Conservation (phyloP, 1,140 invertebrate genomes). For the Dolichoris vasculosae region DNA sequence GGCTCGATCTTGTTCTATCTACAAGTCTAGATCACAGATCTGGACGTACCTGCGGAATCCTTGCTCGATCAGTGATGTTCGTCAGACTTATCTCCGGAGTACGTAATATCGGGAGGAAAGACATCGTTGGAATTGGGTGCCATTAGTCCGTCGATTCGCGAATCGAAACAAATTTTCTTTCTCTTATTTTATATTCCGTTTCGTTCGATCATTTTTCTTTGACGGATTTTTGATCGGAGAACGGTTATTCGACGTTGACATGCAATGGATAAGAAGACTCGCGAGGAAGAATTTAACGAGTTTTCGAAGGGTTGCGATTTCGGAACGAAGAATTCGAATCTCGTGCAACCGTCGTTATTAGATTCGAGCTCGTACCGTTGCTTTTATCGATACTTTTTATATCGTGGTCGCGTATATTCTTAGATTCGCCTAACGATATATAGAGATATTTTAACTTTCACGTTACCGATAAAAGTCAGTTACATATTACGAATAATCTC, state of each 20-base stretch:
- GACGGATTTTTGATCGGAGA: neutral
- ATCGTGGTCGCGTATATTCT: neutral
- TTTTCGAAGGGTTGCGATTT: neutral
- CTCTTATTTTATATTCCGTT: neutral
- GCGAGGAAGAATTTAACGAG: neutral
- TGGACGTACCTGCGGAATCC: neutral
- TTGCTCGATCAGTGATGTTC: neutral
- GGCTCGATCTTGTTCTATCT: too few relatives aligned
- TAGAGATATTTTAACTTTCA: neutral
- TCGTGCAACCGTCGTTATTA: neutral
- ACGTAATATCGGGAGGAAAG: slow-evolving; percentile 20
- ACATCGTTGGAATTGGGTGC: slow-evolving; percentile 9
- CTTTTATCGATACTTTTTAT: neutral
- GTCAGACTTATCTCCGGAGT: neutral
- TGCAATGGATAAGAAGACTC: neutral
- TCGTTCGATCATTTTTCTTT: neutral
- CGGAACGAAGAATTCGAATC: neutral
- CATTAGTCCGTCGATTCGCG: slow-evolving; percentile 33
- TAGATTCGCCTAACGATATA: neutral
- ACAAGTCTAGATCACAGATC: too few relatives aligned
- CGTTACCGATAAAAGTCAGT: neutral
- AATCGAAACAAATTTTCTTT: neutral
- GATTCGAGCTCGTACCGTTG: neutral
- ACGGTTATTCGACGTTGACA: neutral
- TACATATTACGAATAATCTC: neutral